Evolutionary conservation across 2,888 invertebrate genomes (phyloP).

Genomic region (Troides helena): DNA sequence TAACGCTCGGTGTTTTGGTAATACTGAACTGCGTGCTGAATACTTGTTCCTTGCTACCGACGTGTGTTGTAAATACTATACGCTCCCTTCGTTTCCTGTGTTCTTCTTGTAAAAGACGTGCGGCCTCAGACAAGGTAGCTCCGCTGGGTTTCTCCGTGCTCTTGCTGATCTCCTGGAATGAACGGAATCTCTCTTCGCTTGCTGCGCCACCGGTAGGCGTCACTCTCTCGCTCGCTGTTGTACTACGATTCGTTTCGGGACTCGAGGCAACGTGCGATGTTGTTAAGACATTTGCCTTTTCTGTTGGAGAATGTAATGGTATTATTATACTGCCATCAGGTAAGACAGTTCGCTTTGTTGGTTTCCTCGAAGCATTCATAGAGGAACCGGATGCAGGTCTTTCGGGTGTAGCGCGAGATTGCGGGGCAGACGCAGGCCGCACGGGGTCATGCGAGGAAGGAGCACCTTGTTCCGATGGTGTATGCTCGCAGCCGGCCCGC

Average conservation of each 20-base stretch:
- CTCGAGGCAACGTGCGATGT: slow-evolving; percentile 26
- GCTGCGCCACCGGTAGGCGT: slow-evolving; percentile 22
- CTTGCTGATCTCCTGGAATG: slow-evolving; percentile 16
- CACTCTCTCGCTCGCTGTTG: slow-evolving; percentile 23
- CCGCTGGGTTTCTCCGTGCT: slow-evolving; percentile 1
- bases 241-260: slow-evolving; percentile 18
- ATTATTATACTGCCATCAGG: slow-evolving; percentile 82
- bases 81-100: slow-evolving; percentile 59
- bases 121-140: slow-evolving; percentile 27
- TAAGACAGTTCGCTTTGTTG: slow-evolving; percentile 61
- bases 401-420: slow-evolving; percentile 44
- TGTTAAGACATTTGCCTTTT: slow-evolving; percentile 42
- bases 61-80: slow-evolving; percentile 83
- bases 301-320: slow-evolving; percentile 75
- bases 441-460: slow-evolving; percentile 37
- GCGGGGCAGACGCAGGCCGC: slow-evolving; percentile 45
- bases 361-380: slow-evolving; percentile 52
- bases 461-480: slow-evolving; percentile 30
- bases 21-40: slow-evolving; percentile 84
- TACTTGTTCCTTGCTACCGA: slow-evolving; percentile 85
- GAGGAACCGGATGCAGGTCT: slow-evolving; percentile 42
- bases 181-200: slow-evolving; percentile 26
- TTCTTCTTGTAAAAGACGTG: slow-evolving; percentile 34
- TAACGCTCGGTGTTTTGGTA: slow-evolving; percentile 83
- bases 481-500: slow-evolving; percentile 34